Evolutionary conservation across 2,888 invertebrate genomes (phyloP).

Genomic region (Phymatocera aterrima): DNA sequence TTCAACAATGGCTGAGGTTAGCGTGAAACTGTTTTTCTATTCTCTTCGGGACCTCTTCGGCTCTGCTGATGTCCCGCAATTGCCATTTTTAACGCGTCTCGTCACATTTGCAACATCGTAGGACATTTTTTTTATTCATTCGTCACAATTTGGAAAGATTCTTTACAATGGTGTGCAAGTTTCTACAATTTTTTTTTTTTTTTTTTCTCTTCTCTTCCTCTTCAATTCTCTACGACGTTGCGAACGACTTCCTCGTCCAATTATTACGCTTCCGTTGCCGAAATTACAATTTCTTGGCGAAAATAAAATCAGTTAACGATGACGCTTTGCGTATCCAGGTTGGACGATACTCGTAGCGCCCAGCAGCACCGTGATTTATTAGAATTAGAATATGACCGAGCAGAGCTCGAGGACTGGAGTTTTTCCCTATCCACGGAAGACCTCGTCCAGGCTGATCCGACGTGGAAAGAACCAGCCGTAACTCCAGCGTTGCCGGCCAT

Average conservation of each 20-base stretch:
- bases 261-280: too few species aligned
- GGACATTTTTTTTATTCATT: too few species aligned
- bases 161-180: too few species aligned
- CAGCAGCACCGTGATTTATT: conserved; percentile 83
- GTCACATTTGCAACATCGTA: too few species aligned
- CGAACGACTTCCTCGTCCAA: too few species aligned
- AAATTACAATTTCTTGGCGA: background rate
- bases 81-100: too few species aligned
- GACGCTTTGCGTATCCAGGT: conserved; percentile 64
- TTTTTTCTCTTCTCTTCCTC: too few species aligned
- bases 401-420: conserved; percentile 89
- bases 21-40: background rate
- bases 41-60: too few species aligned
- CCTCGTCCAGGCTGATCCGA: conserved; percentile 75
- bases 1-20: conserved; percentile 83
- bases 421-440: conserved; percentile 85
- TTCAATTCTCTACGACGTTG: too few species aligned
- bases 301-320: background rate
- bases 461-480: conserved; percentile 51
- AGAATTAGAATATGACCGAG: conserved; percentile 85
- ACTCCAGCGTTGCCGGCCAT: conserved; percentile 84
- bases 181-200: too few species aligned
- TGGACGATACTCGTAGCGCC: conserved; percentile 84
- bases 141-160: too few species aligned
- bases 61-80: too few species aligned